A percentile compares a stretch with the other conserved stretches of the same genome.
Evolutionary conservation across 1,140 invertebrate species (phyloP).

Genomic region (Brachionus angularis): DNA sequence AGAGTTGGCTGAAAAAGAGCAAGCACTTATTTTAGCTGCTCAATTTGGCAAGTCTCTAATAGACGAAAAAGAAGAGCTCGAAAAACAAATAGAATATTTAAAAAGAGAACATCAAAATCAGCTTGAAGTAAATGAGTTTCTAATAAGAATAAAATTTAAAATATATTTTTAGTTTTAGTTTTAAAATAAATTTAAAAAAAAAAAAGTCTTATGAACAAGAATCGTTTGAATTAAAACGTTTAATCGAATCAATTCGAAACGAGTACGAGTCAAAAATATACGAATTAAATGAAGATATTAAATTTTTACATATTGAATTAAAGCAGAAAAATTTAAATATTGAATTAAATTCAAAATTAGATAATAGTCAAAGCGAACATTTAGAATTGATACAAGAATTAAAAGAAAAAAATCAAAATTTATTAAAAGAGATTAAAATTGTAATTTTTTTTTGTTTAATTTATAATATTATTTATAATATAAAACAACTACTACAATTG

Average conservation of each 20-base stretch:
- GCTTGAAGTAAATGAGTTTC: constrained; percentile 6
- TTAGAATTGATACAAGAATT: constrained; percentile 4
- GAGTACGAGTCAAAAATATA: constrained; percentile 19
- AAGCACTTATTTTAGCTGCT: constrained; percentile 21
- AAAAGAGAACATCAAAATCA: constrained; percentile 27
- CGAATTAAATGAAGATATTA: constrained; percentile 16
- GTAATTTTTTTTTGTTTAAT: too few species aligned
- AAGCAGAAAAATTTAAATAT: constrained; percentile 10
- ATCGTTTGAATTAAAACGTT: constrained; percentile 28
- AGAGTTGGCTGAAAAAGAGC: constrained; percentile 35
- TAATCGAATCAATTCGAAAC: constrained; percentile 3
- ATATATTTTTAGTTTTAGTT: background rate
- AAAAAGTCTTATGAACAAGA: constrained; percentile 29
- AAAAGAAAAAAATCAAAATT: background rate
- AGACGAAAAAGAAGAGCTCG: constrained; percentile 41
- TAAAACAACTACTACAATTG: too few species aligned
- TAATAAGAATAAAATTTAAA: background rate
- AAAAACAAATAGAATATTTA: constrained; percentile 20
- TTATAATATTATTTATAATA: too few species aligned
- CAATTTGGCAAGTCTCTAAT: constrained; percentile 35
- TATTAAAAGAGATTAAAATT: background rate
- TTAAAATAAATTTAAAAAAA: background rate
- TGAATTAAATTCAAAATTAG: too few species aligned
- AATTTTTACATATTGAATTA: background rate
- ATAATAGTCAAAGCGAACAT: background rate